Percentiles rank a stretch among this genome's conserved stretches.
Conservation (phyloP, 2,797 vertebrate genomes). For the Melanotaenia trifasciata region DNA sequence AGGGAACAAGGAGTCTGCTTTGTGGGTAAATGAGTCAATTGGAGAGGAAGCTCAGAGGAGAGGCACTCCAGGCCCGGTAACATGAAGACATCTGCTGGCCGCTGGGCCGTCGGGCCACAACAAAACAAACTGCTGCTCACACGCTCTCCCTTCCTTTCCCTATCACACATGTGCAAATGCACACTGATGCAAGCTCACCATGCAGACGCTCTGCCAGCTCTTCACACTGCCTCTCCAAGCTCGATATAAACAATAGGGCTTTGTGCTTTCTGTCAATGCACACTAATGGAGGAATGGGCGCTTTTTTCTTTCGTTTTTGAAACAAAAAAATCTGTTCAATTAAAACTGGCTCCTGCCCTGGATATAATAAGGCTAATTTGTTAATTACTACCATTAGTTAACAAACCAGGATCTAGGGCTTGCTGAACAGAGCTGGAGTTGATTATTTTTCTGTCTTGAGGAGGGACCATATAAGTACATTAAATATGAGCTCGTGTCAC, state of each 20-base stretch:
- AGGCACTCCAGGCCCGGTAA: slow-evolving; percentile 67
- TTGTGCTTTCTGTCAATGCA: slow-evolving; percentile 80
- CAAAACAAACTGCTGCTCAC: slow-evolving; percentile 78
- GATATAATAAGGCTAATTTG: slow-evolving; percentile 83
- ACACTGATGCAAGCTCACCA: slow-evolving; percentile 56
- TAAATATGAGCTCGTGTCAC: slow-evolving; percentile 40
- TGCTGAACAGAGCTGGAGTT: slow-evolving; percentile 58
- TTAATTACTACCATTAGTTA: slow-evolving; percentile 80
- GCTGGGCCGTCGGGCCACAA: slow-evolving; percentile 67
- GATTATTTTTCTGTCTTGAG: slow-evolving; percentile 69
- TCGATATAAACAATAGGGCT: slow-evolving; percentile 78
- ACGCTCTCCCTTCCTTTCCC: slow-evolving; percentile 22
- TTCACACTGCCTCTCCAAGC: slow-evolving; percentile 78
- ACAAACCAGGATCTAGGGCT: slow-evolving; percentile 60
- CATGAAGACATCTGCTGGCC: slow-evolving; percentile 81
- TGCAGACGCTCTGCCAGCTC: slow-evolving; percentile 63
- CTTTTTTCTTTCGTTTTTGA: slow-evolving; percentile 66
- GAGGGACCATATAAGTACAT: slow-evolving; percentile 47
- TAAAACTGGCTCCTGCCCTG: slow-evolving; percentile 81
- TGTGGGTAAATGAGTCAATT: slow-evolving; percentile 86
- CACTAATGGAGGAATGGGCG: slow-evolving; percentile 77
- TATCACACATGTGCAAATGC: slow-evolving; percentile 49
- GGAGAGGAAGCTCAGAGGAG: slow-evolving; percentile 79
- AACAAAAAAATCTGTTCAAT: slow-evolving; percentile 78
- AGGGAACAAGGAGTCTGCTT: slow-evolving; percentile 77